Evolutionary conservation across 2,113 vertebrate species (phyloP), one percentile per base, ranked within the genome.

Genomic region (Xiphophorus hellerii): DNA sequence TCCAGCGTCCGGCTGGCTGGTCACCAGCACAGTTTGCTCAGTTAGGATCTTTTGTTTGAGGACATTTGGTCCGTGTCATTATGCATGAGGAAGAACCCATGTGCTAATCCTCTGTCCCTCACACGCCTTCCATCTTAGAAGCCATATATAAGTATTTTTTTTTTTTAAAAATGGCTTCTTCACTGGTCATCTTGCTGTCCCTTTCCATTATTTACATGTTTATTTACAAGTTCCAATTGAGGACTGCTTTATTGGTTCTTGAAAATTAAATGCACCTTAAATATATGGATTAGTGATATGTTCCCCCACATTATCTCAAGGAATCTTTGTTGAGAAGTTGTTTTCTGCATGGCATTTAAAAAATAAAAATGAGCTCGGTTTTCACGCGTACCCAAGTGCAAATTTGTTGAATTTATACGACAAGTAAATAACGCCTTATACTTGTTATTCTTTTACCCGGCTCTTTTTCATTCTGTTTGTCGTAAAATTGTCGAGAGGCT

Each of bases 221-320:
- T 77, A 83, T 84, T 81, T 65, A 65, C 63, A 62, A 5, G 44
- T 75, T 66, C 63, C n/a, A 75, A 76, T 80, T 71, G 77, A 37
- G 33, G 61, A 66, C 37, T 60, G 11, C 28, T 73, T 76, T 76
- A 70, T 44, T 76, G 65, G 78, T 63, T 54, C 39, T 85, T 72
- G 69, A 79, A 87, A 88, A 83, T 66, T 28, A 72, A 77, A 60
- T 48, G 42, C 37, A 14, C 39, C 1, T 66, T 73, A 74, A 83
- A 74, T 88, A 90, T 72, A 79, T 54, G 70, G 72, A 85, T 81
- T 88, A 79, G 79, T 72, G 60, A 4, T 66, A 28, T 64, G 66
- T 66, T 68, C 83, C 64, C 80, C 66, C 35, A 82, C 75, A 84
- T 54, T 62, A 71, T 72, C 69, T 68, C 61, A 88, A 89, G 79